Percentiles rank a stretch among this genome's conserved stretches.
These are phyloP conservation scores for Oceanodroma tethys DNA, from an alignment of 2,113 vertebrate genomes.

Conservation along the genomic window DNA sequence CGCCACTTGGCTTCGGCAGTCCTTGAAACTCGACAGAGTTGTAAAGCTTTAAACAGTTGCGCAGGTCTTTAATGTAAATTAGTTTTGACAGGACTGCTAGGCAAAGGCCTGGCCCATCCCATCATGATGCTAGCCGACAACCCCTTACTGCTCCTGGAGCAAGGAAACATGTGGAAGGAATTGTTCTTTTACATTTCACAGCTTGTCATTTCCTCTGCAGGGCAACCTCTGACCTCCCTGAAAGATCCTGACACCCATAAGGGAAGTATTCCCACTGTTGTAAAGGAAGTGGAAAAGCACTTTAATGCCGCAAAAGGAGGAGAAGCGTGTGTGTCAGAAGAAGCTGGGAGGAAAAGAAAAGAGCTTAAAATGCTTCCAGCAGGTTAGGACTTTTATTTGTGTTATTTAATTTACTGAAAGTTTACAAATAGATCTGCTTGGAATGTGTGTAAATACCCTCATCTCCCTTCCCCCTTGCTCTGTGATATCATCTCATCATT, in stretches of 20 bases:
- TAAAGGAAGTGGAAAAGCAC: slow-evolving; percentile 78
- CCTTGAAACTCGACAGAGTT: slow-evolving; percentile 74
- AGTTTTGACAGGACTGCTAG: slow-evolving; percentile 89
- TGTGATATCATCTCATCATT: slow-evolving; percentile 1
- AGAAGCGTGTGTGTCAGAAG: slow-evolving; percentile 70
- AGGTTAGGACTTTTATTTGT: slow-evolving; percentile 69
- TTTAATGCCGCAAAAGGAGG: slow-evolving; percentile 77
- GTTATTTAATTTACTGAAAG: background rate
- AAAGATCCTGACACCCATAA: slow-evolving; percentile 89
- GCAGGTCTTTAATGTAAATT: slow-evolving; percentile 88
- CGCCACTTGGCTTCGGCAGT: slow-evolving; percentile 79
- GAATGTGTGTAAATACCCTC: background rate
- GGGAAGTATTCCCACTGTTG: slow-evolving; percentile 91
- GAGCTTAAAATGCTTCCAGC: slow-evolving; percentile 83
- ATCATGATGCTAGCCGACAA: slow-evolving; percentile 84
- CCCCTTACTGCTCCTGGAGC: slow-evolving; percentile 85
- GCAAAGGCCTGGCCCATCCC: slow-evolving; percentile 86
- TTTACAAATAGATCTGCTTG: background rate
- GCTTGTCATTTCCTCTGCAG: slow-evolving; percentile 98
- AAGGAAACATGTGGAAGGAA: slow-evolving; percentile 98
- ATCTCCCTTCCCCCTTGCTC: background rate
- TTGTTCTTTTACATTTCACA: slow-evolving; percentile 99
- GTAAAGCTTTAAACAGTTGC: slow-evolving; percentile 87
- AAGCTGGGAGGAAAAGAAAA: slow-evolving; percentile 71
- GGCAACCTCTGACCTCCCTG: slow-evolving; percentile 90